Percentiles rank a stretch among this genome's conserved stretches.
Evolutionary conservation across 1,140 invertebrate species (phyloP).

Genomic region (Zelostemma sp.): DNA sequence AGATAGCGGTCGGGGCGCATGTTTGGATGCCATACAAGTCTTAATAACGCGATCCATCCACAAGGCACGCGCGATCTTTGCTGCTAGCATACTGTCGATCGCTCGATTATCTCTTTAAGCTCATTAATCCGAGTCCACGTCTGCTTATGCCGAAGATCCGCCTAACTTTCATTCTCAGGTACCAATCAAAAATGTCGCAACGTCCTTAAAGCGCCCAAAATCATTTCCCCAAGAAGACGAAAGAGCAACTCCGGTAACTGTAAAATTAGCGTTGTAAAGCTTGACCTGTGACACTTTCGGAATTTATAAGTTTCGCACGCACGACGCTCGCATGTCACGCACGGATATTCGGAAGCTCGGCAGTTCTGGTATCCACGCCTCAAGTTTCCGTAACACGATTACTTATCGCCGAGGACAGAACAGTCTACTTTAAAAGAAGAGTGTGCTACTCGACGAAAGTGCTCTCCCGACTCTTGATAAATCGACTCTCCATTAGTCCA

Average conservation of each 20-base stretch:
- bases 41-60: constrained; percentile 1
- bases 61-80: not conserved
- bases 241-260: no score
- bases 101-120: constrained; percentile 43
- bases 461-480: constrained; percentile 24
- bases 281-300: no score
- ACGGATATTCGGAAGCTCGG: constrained; percentile 21
- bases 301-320: constrained; percentile 2
- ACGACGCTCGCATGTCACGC: constrained; percentile 1
- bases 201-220: no score
- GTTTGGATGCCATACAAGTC: not conserved
- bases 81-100: not conserved
- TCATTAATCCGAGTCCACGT: constrained; percentile 31
- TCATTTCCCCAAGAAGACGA: no score
- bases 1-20: constrained; percentile 1
- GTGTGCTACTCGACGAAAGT: constrained; percentile 20
- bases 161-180: not conserved
- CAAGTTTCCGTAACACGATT: constrained; percentile 18
- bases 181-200: no score
- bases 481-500: constrained; percentile 19
- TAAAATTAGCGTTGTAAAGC: no score
- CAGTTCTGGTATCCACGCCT: constrained; percentile 9
- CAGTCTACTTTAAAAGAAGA: constrained; percentile 26
- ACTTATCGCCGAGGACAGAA: constrained; percentile 23
- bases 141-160: constrained; percentile 2